Evolutionary conservation across 1,140 invertebrate species (phyloP), one percentile per base, ranked within the genome.

Genomic region (Theocolax elegans): DNA sequence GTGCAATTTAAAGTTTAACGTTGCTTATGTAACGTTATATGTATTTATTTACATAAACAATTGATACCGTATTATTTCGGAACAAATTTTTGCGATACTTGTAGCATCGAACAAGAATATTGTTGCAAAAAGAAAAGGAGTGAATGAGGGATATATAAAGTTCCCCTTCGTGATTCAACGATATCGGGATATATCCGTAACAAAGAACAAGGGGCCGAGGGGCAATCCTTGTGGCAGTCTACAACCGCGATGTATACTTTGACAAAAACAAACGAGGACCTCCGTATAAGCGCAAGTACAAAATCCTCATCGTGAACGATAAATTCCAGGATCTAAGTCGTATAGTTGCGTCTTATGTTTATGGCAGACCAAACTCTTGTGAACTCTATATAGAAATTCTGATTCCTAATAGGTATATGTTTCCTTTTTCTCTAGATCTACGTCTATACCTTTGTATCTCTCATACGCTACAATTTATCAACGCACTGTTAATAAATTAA

Each of bases 281-380:
- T n/a, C n/a, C 23, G 42, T 29, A 21, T 62, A 46, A 63, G 60
- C 46, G 60, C 17, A 29, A 46, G 40, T 23, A 27, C 58, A 27
- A 53, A 65, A 65, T 51, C 62, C 62, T 38, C 62, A 51, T 65
- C 48, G 62, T 10, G 9, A 19, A 17, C 62, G 29, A 65, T 65
- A 65, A 65, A 65, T 65, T 65, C 62, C 19, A 53, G 62, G 62
- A 65, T 65, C 62, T 65, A 40, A 15, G 23, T 25, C 40, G 29
- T 35, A 31, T 27, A 12, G 15, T 15, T 15, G 56, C 35, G 17
- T 59, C 56, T 59, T 25, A 25, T n/a, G 3, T 42, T 15, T 59
- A 21, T n/a, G 0, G n/a, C 17, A 19, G 29, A 10, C 17, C 3
- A 9, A 42, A 59, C 40, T 46, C 38, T 29, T 60, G 40, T 46